Percentiles rank a stretch among this genome's conserved stretches.
phyloP scores from a whole-genome alignment of 2,888 invertebrate species.

The Oeneis ivallda region DNA sequence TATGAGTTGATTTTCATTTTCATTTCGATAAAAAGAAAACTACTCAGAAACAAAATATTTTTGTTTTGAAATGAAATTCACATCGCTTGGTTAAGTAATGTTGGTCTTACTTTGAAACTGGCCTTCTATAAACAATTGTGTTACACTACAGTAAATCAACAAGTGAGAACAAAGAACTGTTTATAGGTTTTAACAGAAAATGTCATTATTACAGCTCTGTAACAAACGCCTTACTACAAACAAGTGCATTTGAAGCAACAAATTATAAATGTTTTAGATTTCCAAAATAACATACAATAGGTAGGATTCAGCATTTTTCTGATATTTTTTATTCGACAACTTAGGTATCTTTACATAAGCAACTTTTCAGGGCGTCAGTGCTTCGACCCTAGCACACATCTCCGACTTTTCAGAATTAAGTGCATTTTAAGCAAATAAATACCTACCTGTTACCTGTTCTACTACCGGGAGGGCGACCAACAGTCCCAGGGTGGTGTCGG shows the following conservation, averaged over 20 bases:
- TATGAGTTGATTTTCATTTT: no score
- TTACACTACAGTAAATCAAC: conserved; percentile 58
- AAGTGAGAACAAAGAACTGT: conserved; percentile 70
- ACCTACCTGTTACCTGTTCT: no score
- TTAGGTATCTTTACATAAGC: no score
- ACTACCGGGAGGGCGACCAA: no score
- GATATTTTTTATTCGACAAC: no score
- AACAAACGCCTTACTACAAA: conserved; percentile 51
- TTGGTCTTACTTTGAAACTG: conserved; percentile 40
- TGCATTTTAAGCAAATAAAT: no score
- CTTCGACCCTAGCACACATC: no score
- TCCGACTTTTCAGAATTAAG: no score
- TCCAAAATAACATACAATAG: conserved; percentile 22
- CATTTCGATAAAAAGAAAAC: no score
- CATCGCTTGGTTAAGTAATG: conserved; percentile 36
- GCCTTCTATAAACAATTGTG: conserved; percentile 52
- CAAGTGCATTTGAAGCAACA: conserved; percentile 45
- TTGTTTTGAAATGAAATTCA: conserved; percentile 27
- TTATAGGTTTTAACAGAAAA: conserved; percentile 72
- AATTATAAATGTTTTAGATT: conserved; percentile 40
- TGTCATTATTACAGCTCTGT: conserved; percentile 62
- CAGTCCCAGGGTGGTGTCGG: no score
- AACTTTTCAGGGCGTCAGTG: no score
- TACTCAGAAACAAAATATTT: conserved; percentile 19
- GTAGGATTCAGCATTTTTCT: no score